Evolutionary conservation across 2,888 invertebrate genomes (phyloP), one percentile per base, ranked within the genome.

Genomic region (Gerris lacustris): DNA sequence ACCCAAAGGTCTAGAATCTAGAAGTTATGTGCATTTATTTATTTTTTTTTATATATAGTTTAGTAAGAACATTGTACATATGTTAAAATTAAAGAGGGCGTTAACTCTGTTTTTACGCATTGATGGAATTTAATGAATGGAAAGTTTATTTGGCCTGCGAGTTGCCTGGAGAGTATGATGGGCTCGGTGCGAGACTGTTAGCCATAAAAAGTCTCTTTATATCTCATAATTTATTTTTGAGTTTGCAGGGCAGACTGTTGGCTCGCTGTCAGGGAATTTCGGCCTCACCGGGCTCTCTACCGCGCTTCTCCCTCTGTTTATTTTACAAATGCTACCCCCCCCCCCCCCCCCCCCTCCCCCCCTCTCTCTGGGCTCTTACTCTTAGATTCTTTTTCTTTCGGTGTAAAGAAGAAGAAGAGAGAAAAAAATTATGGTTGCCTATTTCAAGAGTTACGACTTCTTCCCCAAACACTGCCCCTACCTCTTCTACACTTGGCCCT

Each of bases 231-330:
- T 55, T 55, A 55, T 55, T 55, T 55, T 55, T 55, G 55, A 55
- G 15, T 55, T 55, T 55, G 15, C 15, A 55, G 55, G 11, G 11
- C 55, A 55, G 55, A 55, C 55, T 55, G 9, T 55, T 55, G 55
- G 55, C 55, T 11, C 11, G 55, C 55, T 55, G 9, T 55, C 55
- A 55, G 55, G 15, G 55, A 55, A 55, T 55, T 55, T 55, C 11
- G 55, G 55, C 55, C 55, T 55, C 55, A 55, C 11, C 55, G 5
- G 55, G 18, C 67, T 6, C 70, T 43, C 55, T 43, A 55, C 71
- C 68, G 68, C 68, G 68, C 66, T 66, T 66, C 64, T 68, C 63
- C 68, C 47, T 66, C 66, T 68, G 68, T 71, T 71, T 71, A 68
- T 71, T 43, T 68, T 47, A 68, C 71, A 45, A 45, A 45, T 67